Evolutionary conservation across 2,888 invertebrate genomes (phyloP), one percentile per base, ranked within the genome.

Genomic region (Dinocampus coccinellae): DNA sequence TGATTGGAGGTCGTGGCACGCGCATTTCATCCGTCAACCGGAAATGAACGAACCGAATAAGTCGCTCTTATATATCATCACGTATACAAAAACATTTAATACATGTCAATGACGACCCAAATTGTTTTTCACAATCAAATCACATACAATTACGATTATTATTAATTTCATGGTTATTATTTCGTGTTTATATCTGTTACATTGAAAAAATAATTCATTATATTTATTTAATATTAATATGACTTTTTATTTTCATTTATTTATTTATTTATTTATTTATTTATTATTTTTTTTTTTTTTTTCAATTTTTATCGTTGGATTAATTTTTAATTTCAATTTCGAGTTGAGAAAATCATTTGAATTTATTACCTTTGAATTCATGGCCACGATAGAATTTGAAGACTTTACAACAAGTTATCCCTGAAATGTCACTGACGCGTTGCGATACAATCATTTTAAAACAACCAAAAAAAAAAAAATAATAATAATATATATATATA

Each of bases 41-140:
- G 70, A 70, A 70, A 70, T 64, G 42, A 52, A 70, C 33, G 42
- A 26, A 24, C 58, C 58, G 39, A 58, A 70, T 58, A 58, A 64
- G 55, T 61, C 9, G 42, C 34, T 47, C 24, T 47, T 61, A 33
- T 52, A 47, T 33, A 33, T 69, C 24, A 16, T 52, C 36, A 52
- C 61, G 53, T 61, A 10, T 61, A 26, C 9, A 10, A 24, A 33
- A 33, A 33, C 52, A 42, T 57, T 39, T 58, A 20, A 39, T 20
- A 58, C 47, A 68, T 61, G 24, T 52, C 68, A 42, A 58, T 60
- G 52, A 61, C 52, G 34, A 34, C 47, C 61, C 29, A 29, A 60
- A 60, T 64, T 24, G 42, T 33, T 52, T 64, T n/a, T 4, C 34
- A 10, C 20, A 20, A 36, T 34, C 20, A 20, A 60, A 34, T 33